A percentile compares a stretch with the other conserved stretches of the same genome.
Conservation (phyloP, 2,113 vertebrate species). For the Nothoprocta perdicaria region DNA sequence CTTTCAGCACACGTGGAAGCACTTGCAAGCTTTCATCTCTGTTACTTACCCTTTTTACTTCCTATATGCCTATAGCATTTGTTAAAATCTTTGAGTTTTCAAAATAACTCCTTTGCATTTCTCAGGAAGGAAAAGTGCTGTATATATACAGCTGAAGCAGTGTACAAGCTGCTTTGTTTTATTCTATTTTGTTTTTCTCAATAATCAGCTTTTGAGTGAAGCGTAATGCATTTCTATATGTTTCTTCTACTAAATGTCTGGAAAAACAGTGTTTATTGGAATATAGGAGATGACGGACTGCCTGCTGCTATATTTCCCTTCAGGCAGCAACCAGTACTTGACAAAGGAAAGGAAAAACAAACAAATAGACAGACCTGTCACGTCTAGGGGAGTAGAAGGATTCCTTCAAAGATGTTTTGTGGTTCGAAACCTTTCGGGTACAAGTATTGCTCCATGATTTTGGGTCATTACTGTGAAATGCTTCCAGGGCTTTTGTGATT, state of each 20-base stretch:
- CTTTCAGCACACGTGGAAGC: constrained; percentile 18
- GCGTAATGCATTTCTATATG: background rate
- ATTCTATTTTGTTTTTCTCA: background rate
- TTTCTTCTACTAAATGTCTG: background rate
- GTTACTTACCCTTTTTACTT: background rate
- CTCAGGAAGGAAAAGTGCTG: background rate
- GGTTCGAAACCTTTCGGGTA: background rate
- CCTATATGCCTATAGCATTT: background rate
- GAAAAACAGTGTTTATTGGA: background rate
- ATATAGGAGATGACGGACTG: background rate
- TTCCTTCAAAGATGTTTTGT: background rate
- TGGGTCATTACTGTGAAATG: background rate
- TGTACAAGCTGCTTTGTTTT: rapidly evolving
- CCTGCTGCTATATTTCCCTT: background rate
- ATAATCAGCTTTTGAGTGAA: background rate
- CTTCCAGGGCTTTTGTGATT: background rate
- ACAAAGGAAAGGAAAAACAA: background rate
- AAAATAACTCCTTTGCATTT: background rate
- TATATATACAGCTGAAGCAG: background rate
- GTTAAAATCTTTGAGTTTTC: background rate
- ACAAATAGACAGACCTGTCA: background rate
- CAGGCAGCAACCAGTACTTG: background rate
- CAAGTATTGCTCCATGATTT: rapidly evolving
- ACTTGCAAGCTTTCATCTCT: constrained; percentile 9
- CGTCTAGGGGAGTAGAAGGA: background rate